Evolutionary conservation across 2,797 vertebrate genomes (phyloP).

Genomic region (Anguilla marmorata): DNA sequence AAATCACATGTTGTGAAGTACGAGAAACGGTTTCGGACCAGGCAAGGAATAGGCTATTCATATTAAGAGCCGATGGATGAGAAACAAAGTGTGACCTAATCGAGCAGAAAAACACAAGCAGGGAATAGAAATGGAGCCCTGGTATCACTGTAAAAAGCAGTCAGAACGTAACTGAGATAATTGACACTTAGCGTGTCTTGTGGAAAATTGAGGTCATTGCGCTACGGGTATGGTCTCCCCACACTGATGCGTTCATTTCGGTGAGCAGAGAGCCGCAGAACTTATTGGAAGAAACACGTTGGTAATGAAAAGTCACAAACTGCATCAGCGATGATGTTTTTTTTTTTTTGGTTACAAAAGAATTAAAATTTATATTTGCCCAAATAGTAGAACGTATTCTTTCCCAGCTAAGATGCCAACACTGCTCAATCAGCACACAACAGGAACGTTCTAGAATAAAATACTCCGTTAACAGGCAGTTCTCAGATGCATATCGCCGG

Average conservation of each 20-base stretch:
- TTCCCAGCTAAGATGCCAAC: slow-evolving; percentile 26
- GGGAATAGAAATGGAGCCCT: slow-evolving; percentile 11
- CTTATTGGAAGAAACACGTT: slow-evolving; percentile 37
- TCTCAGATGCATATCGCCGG: background rate
- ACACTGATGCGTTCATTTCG: slow-evolving; percentile 26
- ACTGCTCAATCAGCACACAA: background rate
- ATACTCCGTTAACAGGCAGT: background rate
- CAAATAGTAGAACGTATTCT: background rate
- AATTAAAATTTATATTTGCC: slow-evolving; percentile 26
- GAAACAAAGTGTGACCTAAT: slow-evolving; percentile 14
- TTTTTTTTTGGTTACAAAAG: background rate
- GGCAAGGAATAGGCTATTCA: background rate
- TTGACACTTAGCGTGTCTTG: slow-evolving; percentile 26
- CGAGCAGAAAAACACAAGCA: slow-evolving; percentile 12
- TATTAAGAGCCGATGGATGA: slow-evolving; percentile 23
- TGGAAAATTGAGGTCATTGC: slow-evolving; percentile 35
- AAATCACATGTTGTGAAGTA: background rate
- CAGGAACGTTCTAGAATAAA: background rate
- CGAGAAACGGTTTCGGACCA: background rate
- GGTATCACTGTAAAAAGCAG: slow-evolving; percentile 32
- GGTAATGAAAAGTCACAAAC: slow-evolving; percentile 42
- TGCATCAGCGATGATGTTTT: slow-evolving; percentile 14
- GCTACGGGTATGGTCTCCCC: slow-evolving; percentile 5
- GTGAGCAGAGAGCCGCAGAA: slow-evolving; percentile 32
- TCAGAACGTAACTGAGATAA: slow-evolving; percentile 25